These are phyloP conservation scores for Embidobia sp. DNA, from an alignment of 2,888 invertebrate species.

Conservation along the genomic window DNA sequence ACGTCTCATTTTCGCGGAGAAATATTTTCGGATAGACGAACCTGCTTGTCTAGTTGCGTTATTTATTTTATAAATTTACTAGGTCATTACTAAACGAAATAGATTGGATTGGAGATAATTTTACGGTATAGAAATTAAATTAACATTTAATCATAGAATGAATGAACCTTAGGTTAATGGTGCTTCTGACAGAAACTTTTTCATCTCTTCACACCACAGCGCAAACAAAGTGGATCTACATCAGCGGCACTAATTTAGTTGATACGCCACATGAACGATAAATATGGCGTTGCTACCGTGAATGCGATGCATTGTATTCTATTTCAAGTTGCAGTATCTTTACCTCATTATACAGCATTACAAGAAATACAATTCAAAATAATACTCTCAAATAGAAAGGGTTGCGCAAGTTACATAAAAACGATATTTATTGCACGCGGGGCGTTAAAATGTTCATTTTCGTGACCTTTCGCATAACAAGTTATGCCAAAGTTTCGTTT, in stretches of 20 bases:
- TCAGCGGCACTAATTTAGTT: constrained; percentile 74
- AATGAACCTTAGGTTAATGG: constrained; percentile 64
- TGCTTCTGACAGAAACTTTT: constrained; percentile 63
- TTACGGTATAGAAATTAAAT: constrained; percentile 64
- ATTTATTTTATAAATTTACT: constrained; percentile 11
- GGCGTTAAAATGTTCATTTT: background rate
- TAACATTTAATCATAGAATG: constrained; percentile 63
- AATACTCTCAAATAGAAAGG: constrained; percentile 9
- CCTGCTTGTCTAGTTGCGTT: no score
- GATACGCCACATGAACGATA: constrained; percentile 73
- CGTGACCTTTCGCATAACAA: no score
- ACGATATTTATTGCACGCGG: constrained; percentile 9
- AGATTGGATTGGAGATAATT: constrained; percentile 60
- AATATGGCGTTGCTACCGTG: constrained; percentile 69
- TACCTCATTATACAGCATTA: constrained; percentile 46
- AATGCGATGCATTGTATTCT: constrained; percentile 64
- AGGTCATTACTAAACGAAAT: constrained; percentile 48
- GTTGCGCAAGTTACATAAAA: constrained; percentile 11
- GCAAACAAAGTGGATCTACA: constrained; percentile 75
- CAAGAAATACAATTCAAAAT: constrained; percentile 39
- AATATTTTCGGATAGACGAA: no score
- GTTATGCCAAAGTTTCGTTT: no score
- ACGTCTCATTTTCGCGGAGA: no score
- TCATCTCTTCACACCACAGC: constrained; percentile 68
- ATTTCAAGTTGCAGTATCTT: constrained; percentile 61